Percentiles rank a stretch among this genome's conserved stretches.
Evolutionary conservation across 2,113 vertebrate species (phyloP).

Genomic region (Typhlomys cinereus): DNA sequence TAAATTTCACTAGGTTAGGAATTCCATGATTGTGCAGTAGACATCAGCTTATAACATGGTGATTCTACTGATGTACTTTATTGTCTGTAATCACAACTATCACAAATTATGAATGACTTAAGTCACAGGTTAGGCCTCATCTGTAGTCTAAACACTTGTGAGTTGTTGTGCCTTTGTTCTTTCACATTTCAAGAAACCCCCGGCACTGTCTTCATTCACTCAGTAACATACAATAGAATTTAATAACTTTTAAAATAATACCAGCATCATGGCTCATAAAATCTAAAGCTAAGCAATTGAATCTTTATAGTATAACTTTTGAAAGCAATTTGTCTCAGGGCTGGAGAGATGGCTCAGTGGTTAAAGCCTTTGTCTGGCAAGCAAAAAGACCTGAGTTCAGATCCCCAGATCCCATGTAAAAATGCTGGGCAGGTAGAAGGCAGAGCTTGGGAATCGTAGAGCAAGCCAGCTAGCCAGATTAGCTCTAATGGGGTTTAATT

Average conservation of each 20-base stretch:
- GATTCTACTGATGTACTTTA: background rate
- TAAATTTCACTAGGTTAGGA: conserved; percentile 28
- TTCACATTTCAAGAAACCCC: conserved; percentile 46
- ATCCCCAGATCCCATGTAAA: no score
- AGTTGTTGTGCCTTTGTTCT: background rate
- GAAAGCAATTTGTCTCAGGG: no score
- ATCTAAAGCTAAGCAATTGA: conserved; percentile 4
- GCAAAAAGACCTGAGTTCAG: no score
- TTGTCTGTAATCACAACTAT: conserved; percentile 19
- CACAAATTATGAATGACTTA: conserved; percentile 34
- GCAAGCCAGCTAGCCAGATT: no score
- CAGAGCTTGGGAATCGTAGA: no score
- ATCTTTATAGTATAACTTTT: conserved; percentile 38
- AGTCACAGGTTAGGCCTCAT: background rate
- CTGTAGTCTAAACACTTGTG: background rate
- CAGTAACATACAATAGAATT: conserved; percentile 24
- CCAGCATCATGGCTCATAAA: conserved; percentile 24
- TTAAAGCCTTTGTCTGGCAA: no score
- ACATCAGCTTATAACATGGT: conserved; percentile 17
- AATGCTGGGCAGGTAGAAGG: no score
- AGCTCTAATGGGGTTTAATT: no score
- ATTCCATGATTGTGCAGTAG: conserved; percentile 5
- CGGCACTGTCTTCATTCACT: background rate
- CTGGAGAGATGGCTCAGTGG: no score
- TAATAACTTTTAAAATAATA: conserved; percentile 42